These are phyloP conservation scores for Lathamus discolor DNA, from an alignment of 2,113 vertebrate genomes.

Conservation along the genomic window DNA sequence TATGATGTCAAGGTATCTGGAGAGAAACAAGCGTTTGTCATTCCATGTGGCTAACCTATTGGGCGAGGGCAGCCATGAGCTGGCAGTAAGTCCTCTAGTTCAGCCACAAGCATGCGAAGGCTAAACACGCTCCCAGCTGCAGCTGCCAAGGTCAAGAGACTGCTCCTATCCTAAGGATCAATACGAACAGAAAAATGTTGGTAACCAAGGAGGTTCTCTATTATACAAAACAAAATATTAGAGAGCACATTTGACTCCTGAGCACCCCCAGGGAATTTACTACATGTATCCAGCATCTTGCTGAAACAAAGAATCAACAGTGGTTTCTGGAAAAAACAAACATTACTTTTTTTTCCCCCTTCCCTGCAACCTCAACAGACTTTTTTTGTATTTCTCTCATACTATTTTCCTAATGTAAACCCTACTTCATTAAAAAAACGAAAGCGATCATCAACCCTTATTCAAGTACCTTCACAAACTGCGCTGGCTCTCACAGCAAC, in stretches of 20 bases:
- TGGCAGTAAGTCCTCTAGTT: not conserved
- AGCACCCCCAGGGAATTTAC: not conserved
- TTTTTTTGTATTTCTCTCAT: not conserved
- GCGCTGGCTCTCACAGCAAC: not conserved
- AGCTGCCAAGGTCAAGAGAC: not conserved
- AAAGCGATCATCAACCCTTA: not conserved
- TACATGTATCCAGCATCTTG: not conserved
- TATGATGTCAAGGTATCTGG: not conserved
- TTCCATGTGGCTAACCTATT: not conserved
- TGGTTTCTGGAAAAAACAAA: not conserved
- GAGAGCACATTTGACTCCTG: not conserved
- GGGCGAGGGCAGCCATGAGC: not conserved
- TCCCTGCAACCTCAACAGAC: not conserved
- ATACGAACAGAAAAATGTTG: not conserved
- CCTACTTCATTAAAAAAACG: not conserved
- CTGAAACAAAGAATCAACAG: not conserved
- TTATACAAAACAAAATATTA: not conserved
- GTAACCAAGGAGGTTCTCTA: not conserved
- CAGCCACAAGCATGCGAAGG: not conserved
- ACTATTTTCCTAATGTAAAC: not conserved
- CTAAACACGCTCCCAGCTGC: not conserved
- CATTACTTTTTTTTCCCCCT: no score
- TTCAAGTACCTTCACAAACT: not conserved
- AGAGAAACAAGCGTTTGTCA: not conserved
- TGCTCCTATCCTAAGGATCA: not conserved